phyloP scores from a whole-genome alignment of 2,888 invertebrate genomes.

The Muscina levida region DNA sequence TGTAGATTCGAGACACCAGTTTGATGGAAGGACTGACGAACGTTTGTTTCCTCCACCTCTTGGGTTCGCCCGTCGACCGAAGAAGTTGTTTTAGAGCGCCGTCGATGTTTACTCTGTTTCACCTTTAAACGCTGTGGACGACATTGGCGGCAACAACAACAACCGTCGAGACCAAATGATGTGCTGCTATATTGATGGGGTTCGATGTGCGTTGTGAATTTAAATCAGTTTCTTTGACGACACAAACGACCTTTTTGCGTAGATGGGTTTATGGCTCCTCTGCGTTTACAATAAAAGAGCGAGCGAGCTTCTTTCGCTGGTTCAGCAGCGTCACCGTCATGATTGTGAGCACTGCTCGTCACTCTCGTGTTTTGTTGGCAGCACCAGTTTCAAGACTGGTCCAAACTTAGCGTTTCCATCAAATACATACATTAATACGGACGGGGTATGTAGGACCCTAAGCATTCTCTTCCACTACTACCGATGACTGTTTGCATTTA shows the following conservation, averaged over 20 bases:
- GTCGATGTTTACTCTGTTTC: slow-evolving; percentile 23
- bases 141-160: background rate
- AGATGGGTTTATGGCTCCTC: slow-evolving; percentile 25
- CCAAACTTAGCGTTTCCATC: background rate
- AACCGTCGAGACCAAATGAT: slow-evolving; percentile 12
- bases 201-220: slow-evolving; percentile 55
- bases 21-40: background rate
- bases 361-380: background rate
- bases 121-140: background rate
- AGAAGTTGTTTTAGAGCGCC: slow-evolving; percentile 31
- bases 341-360: background rate
- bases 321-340: background rate
- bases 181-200: slow-evolving; percentile 15
- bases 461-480: background rate
- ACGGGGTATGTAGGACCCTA: background rate
- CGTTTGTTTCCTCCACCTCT: slow-evolving; percentile 7
- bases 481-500: background rate
- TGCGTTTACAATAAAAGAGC: slow-evolving; percentile 22
- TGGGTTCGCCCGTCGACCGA: background rate
- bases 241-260: slow-evolving; percentile 30
- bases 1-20: too few species aligned
- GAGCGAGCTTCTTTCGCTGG: background rate
- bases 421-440: background rate
- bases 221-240: slow-evolving; percentile 57
- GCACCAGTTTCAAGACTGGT: slow-evolving; percentile 16